Conservation (phyloP, 2,113 vertebrate genomes). For the Anhinga rufa region DNA sequence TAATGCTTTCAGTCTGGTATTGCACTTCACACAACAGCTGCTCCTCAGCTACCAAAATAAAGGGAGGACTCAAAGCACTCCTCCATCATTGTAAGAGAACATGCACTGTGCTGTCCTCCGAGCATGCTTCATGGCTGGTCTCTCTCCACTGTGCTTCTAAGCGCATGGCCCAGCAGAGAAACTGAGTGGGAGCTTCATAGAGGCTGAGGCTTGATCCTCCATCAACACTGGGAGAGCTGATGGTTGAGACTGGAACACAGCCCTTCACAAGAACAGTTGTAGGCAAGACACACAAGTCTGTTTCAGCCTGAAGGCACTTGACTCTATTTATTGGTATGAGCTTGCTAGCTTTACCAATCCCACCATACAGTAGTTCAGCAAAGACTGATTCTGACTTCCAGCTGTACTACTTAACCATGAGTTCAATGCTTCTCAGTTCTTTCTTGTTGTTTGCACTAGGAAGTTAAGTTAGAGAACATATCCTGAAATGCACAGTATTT, state of each 20-base stretch:
- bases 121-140: not conserved
- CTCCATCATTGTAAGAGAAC: fast-evolving
- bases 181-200: not conserved
- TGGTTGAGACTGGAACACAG: not conserved
- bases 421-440: not conserved
- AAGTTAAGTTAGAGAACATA: not conserved
- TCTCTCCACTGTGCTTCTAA: not conserved
- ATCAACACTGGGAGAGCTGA: fast-evolving
- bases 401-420: not conserved
- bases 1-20: too few relatives aligned
- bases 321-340: not conserved
- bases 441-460: not conserved
- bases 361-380: not conserved
- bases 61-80: not conserved
- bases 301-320: not conserved
- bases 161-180: not conserved
- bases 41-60: not conserved
- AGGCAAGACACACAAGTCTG: not conserved
- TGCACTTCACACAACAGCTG: not conserved
- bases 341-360: not conserved
- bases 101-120: fast-evolving
- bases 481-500: not conserved
- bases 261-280: fast-evolving
- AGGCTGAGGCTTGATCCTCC: fast-evolving
- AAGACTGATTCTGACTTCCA: not conserved